Evolutionary conservation across 2,888 invertebrate species (phyloP), one percentile per base, ranked within the genome.

Genomic region (Osedax fenrisi): DNA sequence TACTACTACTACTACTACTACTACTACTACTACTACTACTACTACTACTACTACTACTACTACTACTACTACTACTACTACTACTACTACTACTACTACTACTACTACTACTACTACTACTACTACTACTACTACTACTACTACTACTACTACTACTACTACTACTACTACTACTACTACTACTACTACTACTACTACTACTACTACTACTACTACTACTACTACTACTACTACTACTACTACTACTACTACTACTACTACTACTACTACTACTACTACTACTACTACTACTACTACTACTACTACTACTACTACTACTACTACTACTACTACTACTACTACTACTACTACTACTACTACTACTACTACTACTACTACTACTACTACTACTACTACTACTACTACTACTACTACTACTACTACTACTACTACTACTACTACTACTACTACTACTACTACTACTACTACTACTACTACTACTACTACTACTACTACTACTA

Each of bases 391-490:
- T 21, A 64, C 64, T 21, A 64, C 64, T 64, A 64, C 64, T 64
- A 64, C 64, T 64, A 64, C 64, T 64, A 64, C 64, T 64, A 64
- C 21, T 64, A 64, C 64, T 64, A 64, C 21, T 64, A 21, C 64
- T 64, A 64, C 64, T 64, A 64, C 64, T 64, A 64, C 64, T 64
- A 64, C 64, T 64, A 64, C 64, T 64, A 64, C 64, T 64, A 64
- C 64, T 64, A 64, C 64, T 64, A 64, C 64, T 64, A 64, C 64
- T 64, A 64, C 64, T 64, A 64, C 64, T 64, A 64, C 64, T 64
- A 64, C 64, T 64, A 64, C 64, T 64, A 64, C 64, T 64, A 64
- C 64, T 64, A 64, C 64, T 64, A 64, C 64, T 64, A 64, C 64
- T 64, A 64, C 64, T 64, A 64, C 64, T 64, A 64, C 64, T 64